phyloP scores from a whole-genome alignment of 2,888 invertebrate species.

The Spialia ferax region DNA sequence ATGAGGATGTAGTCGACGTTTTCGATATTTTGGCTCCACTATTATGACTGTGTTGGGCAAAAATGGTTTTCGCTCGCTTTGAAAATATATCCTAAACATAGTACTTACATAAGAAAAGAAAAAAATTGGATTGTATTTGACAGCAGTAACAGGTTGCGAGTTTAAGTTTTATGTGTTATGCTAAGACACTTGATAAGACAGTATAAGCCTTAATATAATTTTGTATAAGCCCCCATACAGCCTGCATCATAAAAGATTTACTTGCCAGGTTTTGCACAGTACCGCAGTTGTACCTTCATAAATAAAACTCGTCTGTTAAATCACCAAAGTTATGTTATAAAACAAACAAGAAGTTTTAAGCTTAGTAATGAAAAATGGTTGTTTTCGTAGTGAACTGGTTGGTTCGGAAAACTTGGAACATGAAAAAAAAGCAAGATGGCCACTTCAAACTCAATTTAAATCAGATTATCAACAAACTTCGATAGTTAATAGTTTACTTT shows the following conservation, averaged over 20 bases:
- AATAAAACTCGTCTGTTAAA: not conserved
- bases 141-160: no score
- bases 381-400: constrained; percentile 21
- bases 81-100: no score
- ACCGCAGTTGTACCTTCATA: not conserved
- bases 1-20: not conserved
- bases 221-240: no score
- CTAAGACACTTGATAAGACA: no score
- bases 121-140: no score
- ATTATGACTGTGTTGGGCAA: not conserved
- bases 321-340: not conserved
- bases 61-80: no score
- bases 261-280: not conserved
- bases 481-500: constrained; percentile 54
- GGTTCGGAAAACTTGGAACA: constrained; percentile 33
- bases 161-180: no score
- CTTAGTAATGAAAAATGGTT: not conserved
- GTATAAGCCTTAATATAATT: no score
- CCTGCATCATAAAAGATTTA: not conserved
- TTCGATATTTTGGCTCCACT: not conserved
- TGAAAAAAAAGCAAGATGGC: constrained; percentile 31
- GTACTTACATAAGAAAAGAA: no score
- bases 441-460: constrained; percentile 39
- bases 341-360: not conserved
- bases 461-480: constrained; percentile 48